Base-by-base conservation (phyloP, 2,888 invertebrate species). In the Digitonthophagus gazella region DNA sequence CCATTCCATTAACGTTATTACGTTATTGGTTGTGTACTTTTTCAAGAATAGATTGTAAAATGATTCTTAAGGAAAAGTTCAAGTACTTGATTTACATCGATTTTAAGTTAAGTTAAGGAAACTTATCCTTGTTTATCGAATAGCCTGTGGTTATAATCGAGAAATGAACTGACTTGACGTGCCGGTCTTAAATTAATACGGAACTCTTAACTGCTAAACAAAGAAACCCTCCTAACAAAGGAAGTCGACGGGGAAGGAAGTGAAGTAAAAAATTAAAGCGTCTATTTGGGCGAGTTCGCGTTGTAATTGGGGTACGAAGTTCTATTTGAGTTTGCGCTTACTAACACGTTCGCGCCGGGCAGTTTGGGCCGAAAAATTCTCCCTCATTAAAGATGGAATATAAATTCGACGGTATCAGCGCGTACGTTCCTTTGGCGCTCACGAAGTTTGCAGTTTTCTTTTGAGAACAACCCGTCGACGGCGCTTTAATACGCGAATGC, bases 241-340 rank as follows among this genome's bases (percentile, higher is more conserved):
- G 28, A 44, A 11, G 28, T 44, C 8, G 28, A 44, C 6, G 28
- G 8, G 8, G 28, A 44, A 44, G 28, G 28, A 44, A 44, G 61
- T 19, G 20, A 61, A 61, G 19, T 61, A 61, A 61, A 61, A 61
- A 61, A 61, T 61, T 61, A 61, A 61, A 61, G 18, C 61, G 19
- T 61, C 61, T 61, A 61, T 61, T 61, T 61, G 61, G 19, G 61
- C 61, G 20, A 61, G 61, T 61, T 61, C 20, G 15, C n/a, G 5
- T 61, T 19, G 61, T 61, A 61, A 61, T 61, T 61, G 61, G 61
- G 19, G 61, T 19, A 61, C 61, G 19, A 20, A 61, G 61, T 61
- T 61, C 61, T 61, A 61, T 61, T 61, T 61, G 61, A 61, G 61
- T 61, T 61, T 19, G 19, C 20, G 61, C 19, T 61, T 61, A 61